Percentiles rank a stretch among this genome's conserved stretches.
Evolutionary conservation across 1,140 invertebrate species (phyloP).

Genomic region (Bombus sylvicola): DNA sequence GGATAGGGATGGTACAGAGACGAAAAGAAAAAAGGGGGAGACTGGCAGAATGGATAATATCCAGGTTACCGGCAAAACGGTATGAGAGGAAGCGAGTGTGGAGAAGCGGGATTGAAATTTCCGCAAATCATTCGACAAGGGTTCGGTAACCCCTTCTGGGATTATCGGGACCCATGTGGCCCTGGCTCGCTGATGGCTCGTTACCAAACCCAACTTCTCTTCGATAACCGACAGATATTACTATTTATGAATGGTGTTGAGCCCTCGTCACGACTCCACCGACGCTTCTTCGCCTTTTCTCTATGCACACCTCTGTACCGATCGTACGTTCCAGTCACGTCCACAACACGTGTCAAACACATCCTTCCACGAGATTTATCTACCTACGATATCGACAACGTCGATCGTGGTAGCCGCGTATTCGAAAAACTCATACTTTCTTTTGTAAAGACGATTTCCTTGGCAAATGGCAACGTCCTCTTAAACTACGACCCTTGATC

Average conservation of each 20-base stretch:
- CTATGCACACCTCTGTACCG: background rate
- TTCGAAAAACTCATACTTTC: background rate
- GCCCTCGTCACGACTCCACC: conserved; percentile 51
- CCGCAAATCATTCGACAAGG: conserved; percentile 75
- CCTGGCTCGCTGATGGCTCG: conserved; percentile 79
- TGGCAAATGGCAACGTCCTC: conserved; percentile 24
- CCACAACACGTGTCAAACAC: conserved; percentile 56
- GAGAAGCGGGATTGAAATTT: conserved; percentile 76
- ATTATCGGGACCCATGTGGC: conserved; percentile 81
- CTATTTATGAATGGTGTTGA: conserved; percentile 78
- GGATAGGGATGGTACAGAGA: conserved; percentile 1
- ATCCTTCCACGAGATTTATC: conserved; percentile 15
- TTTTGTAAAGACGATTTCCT: background rate
- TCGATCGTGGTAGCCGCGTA: conserved; percentile 14
- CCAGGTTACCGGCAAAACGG: background rate
- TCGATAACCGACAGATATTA: conserved; percentile 81
- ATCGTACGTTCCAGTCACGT: conserved; percentile 59
- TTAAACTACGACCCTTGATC: conserved; percentile 28
- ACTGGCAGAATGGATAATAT: conserved; percentile 34
- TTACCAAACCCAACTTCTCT: conserved; percentile 76
- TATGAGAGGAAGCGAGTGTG: background rate
- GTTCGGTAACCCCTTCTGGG: conserved; percentile 58
- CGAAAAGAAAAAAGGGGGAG: background rate
- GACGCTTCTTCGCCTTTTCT: conserved; percentile 52
- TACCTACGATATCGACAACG: conserved; percentile 14